A percentile compares a stretch with the other conserved stretches of the same genome.
Conservation (phyloP, 2,113 vertebrate species). For the Myotis lucifugus region DNA sequence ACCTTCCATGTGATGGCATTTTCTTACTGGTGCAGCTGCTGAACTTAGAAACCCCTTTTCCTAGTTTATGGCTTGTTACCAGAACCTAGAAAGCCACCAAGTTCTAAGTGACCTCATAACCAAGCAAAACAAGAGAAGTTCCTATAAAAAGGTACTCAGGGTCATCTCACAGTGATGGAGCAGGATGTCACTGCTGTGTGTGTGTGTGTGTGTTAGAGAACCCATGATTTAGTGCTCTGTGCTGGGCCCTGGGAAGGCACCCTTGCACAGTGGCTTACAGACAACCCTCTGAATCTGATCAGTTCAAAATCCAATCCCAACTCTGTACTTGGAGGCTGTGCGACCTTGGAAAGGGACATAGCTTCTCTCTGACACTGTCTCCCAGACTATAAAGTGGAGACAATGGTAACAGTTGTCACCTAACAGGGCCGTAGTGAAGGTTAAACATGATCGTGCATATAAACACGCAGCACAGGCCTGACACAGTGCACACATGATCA, state of each 20-base stretch:
- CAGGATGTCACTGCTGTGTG: neutral
- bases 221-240: neutral
- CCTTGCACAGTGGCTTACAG: neutral
- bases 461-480: neutral
- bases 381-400: neutral
- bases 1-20: neutral
- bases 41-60: neutral
- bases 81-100: neutral
- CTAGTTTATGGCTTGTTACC: neutral
- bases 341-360: neutral
- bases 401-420: neutral
- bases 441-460: neutral
- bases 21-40: neutral
- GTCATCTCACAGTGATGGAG: neutral
- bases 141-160: neutral
- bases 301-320: neutral
- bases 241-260: neutral
- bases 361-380: neutral
- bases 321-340: neutral
- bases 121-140: neutral
- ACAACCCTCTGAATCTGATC: neutral
- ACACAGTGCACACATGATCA: accelerated
- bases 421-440: neutral
- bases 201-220: neutral
- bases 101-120: neutral